Conservation (phyloP, 2,113 vertebrate species). For the Trogon melanurus region DNA sequence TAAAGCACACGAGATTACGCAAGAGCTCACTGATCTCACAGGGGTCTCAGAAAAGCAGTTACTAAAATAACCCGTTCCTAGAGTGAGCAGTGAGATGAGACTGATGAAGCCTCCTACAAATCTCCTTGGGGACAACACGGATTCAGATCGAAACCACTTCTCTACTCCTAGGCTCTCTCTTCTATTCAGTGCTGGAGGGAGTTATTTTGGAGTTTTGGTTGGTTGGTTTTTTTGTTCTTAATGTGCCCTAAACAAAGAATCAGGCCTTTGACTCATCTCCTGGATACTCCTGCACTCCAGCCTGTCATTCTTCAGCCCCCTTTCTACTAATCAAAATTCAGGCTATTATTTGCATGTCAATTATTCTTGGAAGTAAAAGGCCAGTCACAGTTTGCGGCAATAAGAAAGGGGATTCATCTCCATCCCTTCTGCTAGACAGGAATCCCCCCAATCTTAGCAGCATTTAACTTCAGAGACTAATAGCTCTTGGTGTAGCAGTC, state of each 20-base stretch:
- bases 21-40: neutral
- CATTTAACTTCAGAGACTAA: neutral
- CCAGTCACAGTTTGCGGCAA: neutral
- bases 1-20: neutral
- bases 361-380: neutral
- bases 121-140: neutral
- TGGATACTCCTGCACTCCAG: neutral
- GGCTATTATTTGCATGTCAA: neutral
- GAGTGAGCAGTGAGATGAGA: neutral
- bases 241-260: neutral
- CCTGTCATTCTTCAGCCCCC: fast-evolving
- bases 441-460: neutral
- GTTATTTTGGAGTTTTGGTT: neutral
- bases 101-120: neutral
- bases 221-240: neutral
- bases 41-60: neutral
- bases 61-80: constrained; percentile 16
- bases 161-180: neutral
- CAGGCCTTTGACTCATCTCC: neutral
- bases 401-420: neutral
- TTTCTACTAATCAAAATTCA: neutral
- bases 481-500: neutral
- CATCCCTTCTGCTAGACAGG: neutral
- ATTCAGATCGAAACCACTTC: neutral
- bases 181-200: neutral